Evolutionary conservation across 2,888 invertebrate genomes (phyloP), one percentile per base, ranked within the genome.

Genomic region (Oscheius sp.): DNA sequence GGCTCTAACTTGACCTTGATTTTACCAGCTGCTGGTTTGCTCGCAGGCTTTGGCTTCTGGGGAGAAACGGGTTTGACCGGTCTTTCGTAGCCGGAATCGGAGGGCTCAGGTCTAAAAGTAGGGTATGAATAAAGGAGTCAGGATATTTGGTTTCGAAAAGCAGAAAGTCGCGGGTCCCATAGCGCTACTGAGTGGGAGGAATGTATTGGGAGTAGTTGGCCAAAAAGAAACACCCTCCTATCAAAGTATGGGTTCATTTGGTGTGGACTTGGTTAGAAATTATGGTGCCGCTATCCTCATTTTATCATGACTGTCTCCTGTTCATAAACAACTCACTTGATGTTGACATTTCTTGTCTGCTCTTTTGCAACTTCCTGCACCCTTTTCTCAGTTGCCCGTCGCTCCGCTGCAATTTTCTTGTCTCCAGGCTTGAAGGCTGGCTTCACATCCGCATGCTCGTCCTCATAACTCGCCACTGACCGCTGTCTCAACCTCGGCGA

Each of bases 361-460:
- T 21, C 42, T 42, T 42, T 42, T 7, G 42, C 7, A 29, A 32
- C 62, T 42, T 58, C 42, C 33, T 13, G 29, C n/a, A n/a, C 70
- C 32, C 55, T 70, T 3, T 51, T 47, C 47, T 47, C 51, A n/a
- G 50, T 21, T 35, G 33, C 37, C 62, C 51, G 42, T 21, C 47
- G 5, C 37, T 48, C 29, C 42, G 33, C 48, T 37, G 29, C 35
- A 32, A 29, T 73, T 37, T 21, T 37, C 7, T 51, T 13, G n/a
- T 50, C 53, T 35, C 13, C 51, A 33, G 62, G 57, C 42, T 68
- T 73, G 7, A 50, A 42, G 3, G 7, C 42, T 42, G 42, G 29
- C 33, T 75, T 72, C 7, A 59, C 50, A 10, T 70, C 73, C 0
- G 65, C 58, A 42, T 71, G 71, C 9, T 59, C 35, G 10, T 70